These are phyloP conservation scores for Halocaridina rubra DNA, from an alignment of 2,888 invertebrate species.

Conservation along the genomic window DNA sequence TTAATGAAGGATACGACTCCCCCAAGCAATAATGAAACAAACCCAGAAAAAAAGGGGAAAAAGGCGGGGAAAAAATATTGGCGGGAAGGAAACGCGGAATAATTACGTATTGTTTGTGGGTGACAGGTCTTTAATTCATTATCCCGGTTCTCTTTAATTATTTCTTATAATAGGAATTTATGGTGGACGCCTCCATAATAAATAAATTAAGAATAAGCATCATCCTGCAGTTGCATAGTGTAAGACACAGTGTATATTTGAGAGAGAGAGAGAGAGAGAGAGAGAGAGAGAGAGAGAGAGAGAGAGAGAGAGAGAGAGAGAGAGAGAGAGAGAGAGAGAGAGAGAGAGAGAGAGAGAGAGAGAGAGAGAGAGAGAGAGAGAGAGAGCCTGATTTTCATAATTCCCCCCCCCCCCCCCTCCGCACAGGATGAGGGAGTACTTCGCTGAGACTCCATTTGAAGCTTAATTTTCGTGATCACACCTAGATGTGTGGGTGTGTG, in stretches of 20 bases:
- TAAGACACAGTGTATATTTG: no score
- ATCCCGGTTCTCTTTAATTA: background rate
- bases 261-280: background rate
- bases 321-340: background rate
- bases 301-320: background rate
- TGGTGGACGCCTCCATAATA: background rate
- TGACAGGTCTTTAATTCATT: background rate
- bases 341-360: background rate
- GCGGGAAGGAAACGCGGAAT: background rate
- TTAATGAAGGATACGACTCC: background rate
- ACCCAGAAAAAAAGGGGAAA: background rate
- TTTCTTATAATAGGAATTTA: background rate
- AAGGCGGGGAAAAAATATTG: background rate
- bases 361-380: background rate
- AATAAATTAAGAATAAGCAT: background rate
- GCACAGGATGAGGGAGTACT: no score
- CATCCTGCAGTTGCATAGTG: no score
- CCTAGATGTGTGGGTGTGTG: background rate
- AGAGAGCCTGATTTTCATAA: background rate
- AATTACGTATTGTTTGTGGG: conserved; percentile 2
- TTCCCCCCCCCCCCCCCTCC: no score
- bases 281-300: background rate
- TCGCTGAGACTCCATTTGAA: no score
- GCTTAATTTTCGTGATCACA: no score
- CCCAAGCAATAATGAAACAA: background rate